Evolutionary conservation across 2,888 invertebrate species (phyloP).

Genomic region (Hyppa rectilinea): DNA sequence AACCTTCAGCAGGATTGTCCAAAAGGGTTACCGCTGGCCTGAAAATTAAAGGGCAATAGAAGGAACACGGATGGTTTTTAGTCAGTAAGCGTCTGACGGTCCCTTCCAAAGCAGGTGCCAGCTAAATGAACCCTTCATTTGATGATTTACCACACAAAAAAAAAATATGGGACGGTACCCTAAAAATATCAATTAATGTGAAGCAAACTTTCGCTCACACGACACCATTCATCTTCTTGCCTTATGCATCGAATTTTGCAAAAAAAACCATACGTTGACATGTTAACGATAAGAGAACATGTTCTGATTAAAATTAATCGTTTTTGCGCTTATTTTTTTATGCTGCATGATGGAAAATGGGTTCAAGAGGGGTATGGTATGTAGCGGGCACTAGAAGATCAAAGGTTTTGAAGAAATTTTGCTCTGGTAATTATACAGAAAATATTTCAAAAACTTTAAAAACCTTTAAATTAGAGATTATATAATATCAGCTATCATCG

Average conservation of each 20-base stretch:
- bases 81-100: too few relatives aligned
- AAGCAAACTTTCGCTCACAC: conserved; percentile 67
- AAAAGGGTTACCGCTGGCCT: too few relatives aligned
- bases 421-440: background rate
- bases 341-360: conserved; percentile 50
- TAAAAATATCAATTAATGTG: conserved; percentile 71
- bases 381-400: background rate
- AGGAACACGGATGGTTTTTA: too few relatives aligned
- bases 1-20: too few relatives aligned
- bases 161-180: background rate
- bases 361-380: background rate
- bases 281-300: conserved; percentile 69
- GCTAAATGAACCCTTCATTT: too few relatives aligned
- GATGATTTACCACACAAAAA: too few relatives aligned
- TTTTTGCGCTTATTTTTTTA: conserved; percentile 52
- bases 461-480: too few relatives aligned
- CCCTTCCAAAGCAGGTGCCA: too few relatives aligned
- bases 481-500: too few relatives aligned
- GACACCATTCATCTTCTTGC: conserved; percentile 71
- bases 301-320: conserved; percentile 70
- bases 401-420: background rate
- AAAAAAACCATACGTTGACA: conserved; percentile 68
- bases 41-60: too few relatives aligned
- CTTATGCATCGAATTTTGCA: conserved; percentile 65
- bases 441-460: too few relatives aligned